Evolutionary conservation across 2,113 vertebrate genomes (phyloP).

Genomic region (Raja brachyura): DNA sequence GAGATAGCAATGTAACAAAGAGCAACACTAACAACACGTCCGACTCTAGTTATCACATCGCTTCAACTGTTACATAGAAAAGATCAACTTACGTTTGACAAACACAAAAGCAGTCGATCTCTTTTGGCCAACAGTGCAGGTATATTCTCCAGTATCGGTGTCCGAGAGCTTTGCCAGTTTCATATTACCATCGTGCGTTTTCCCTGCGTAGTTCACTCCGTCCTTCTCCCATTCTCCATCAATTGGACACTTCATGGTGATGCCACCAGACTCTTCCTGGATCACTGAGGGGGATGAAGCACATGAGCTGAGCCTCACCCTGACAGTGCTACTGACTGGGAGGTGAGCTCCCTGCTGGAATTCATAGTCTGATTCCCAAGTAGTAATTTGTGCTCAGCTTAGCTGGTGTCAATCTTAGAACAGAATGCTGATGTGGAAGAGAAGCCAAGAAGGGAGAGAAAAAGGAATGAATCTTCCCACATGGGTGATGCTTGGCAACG

Average conservation of each 20-base stretch:
- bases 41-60: background rate
- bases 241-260: background rate
- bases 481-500: background rate
- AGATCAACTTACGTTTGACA: constrained; percentile 17
- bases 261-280: background rate
- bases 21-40: background rate
- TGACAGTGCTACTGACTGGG: background rate
- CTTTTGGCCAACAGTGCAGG: background rate
- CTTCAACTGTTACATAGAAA: background rate
- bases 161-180: background rate
- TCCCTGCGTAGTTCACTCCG: background rate
- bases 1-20: background rate
- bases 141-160: background rate
- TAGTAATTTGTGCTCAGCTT: background rate
- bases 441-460: background rate
- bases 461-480: too few species aligned
- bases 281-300: background rate
- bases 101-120: background rate
- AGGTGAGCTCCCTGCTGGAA: background rate
- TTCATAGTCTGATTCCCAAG: background rate
- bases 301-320: background rate
- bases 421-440: background rate
- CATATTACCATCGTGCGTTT: background rate
- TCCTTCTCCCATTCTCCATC: background rate
- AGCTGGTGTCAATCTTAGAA: background rate